phyloP scores from a whole-genome alignment of 2,113 vertebrate genomes.

The Miniopterus natalensis region DNA sequence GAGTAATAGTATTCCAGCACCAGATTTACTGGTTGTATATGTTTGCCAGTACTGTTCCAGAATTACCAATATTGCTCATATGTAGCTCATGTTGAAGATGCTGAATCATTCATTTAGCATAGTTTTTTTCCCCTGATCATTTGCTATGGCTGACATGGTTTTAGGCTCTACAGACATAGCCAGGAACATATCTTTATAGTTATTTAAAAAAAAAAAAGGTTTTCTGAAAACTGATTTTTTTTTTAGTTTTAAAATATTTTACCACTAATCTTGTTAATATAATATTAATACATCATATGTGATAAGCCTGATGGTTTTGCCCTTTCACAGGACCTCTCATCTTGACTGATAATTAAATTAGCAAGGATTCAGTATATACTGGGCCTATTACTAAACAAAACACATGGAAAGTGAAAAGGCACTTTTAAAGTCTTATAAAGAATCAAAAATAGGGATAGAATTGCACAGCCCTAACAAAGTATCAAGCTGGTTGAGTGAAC shows the following conservation, averaged over 20 bases:
- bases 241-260: conserved; percentile 36
- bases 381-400: conserved; percentile 9
- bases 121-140: neutral
- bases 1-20: neutral
- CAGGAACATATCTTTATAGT: conserved; percentile 1
- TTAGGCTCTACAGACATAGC: neutral
- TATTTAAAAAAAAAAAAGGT: neutral
- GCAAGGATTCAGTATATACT: neutral
- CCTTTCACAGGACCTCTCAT: conserved; percentile 14
- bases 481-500: neutral
- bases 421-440: conserved; percentile 44
- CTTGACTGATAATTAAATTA: conserved; percentile 30
- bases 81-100: neutral
- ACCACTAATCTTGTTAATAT: neutral
- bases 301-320: conserved; percentile 22
- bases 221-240: neutral
- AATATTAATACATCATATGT: neutral
- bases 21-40: neutral
- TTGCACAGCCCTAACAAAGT: neutral
- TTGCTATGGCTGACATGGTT: neutral
- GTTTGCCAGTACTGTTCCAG: neutral
- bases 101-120: conserved; percentile 14
- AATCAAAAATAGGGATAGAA: conserved; percentile 24
- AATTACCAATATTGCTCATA: neutral
- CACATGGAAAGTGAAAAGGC: neutral